Evolutionary conservation across 2,797 vertebrate species (phyloP), one percentile per base, ranked within the genome.

Genomic region (Gallinago stenura): DNA sequence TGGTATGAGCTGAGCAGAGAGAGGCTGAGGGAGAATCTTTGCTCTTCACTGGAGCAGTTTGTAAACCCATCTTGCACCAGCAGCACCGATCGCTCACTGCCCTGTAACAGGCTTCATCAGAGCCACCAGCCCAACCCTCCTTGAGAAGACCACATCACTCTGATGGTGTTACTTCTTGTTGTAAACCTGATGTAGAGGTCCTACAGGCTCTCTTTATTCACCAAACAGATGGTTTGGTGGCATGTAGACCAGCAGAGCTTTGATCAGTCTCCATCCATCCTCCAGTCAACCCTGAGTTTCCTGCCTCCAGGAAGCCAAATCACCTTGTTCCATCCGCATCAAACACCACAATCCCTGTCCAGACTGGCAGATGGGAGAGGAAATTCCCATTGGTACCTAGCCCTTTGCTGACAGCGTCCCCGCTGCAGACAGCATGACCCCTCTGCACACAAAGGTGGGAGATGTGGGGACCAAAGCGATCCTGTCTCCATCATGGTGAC

Each of bases 381-480:
- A 80, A 56, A 56, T 61, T 58, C 62, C 60, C 10, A 3, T 45
- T 0, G 1, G 26, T 41, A 28, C 22, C 12, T 43, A 31, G 10
- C 37, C 46, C 46, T 73, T 65, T 0, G 1, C 71, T 37, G 45
- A 17, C 45, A 48, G 61, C 39, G 31, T n/a, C 37, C 25, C 56
- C 6, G 1, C 69, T 77, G 64, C 71, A 41, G 37, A 12, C 50
- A 43, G 25, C 5, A 1, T 0, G 3, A 53, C 12, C 46, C 26
- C 43, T 88, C 57, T 75, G 68, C 22, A 18, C 39, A 22, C 19
- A 35, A 10, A 68, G 25, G 31, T 39, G 48, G 71, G 28, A 90
- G 13, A 26, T 20, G 0, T 0, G 68, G n/a, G 71, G 31, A n/a
- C 22, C 37, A 18, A 39, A 35, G n/a, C 0, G 0, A 25, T 86